phyloP scores from a whole-genome alignment of 2,888 invertebrate species.

The Xanthia icteritia region DNA sequence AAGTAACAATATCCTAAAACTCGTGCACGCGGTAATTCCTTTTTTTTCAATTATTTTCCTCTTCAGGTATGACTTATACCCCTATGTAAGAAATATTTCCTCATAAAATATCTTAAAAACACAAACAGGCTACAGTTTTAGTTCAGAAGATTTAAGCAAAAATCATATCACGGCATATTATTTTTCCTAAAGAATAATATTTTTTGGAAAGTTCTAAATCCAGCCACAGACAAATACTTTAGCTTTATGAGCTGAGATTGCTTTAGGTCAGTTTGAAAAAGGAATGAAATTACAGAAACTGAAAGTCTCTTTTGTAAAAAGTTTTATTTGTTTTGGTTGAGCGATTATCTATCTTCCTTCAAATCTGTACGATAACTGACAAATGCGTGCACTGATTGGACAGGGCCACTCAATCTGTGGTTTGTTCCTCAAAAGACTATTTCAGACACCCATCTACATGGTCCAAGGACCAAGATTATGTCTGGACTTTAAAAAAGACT shows the following conservation, averaged over 20 bases:
- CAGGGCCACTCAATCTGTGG: too few species aligned
- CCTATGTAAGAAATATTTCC: conserved; percentile 4
- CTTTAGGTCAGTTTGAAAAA: conserved; percentile 30
- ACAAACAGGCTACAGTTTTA: conserved; percentile 2
- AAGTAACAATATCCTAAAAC: conserved; percentile 30
- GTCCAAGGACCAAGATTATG: too few species aligned
- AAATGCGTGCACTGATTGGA: too few species aligned
- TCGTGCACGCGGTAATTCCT: conserved; percentile 2
- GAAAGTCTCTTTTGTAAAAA: conserved; percentile 10
- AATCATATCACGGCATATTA: background rate
- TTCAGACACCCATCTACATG: too few species aligned
- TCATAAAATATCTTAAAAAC: conserved; percentile 19
- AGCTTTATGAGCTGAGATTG: conserved; percentile 33
- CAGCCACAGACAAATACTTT: conserved; percentile 41
- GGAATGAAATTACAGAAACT: conserved; percentile 8
- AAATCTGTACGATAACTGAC: too few species aligned
- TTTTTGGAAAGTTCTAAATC: conserved; percentile 35
- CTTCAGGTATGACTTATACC: conserved; percentile 9
- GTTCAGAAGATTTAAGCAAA: background rate
- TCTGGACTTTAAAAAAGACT: too few species aligned
- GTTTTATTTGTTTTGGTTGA: background rate
- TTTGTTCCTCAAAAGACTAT: too few species aligned
- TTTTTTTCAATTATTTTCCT: conserved; percentile 23
- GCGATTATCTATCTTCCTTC: background rate
- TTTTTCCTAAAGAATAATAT: conserved; percentile 13